Evolutionary conservation across 2,113 vertebrate species (phyloP), one percentile per base, ranked within the genome.

Genomic region (Patagioenas fasciata): DNA sequence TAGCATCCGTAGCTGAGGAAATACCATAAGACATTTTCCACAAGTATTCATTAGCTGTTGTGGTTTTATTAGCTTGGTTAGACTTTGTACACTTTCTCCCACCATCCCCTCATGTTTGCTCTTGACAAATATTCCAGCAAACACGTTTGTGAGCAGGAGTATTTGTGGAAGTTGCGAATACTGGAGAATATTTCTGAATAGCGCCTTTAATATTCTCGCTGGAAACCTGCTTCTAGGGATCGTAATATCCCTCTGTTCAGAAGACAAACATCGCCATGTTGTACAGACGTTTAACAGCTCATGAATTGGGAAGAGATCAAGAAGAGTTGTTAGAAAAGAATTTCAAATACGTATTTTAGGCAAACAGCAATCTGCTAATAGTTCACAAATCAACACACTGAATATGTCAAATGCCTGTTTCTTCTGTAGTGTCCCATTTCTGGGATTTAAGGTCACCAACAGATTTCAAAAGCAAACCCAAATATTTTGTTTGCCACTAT

Each of bases 271-370:
- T 57, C 0, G 0, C 40, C 0, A 1, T 93, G 82, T 96, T 38
- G 3, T 67, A 91, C 57, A 91, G 84, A 83, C 58, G 36, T 89
- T 85, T 88, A 88, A 60, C 85, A 96, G 80, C 65, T 51, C 12
- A 3, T 81, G 85, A 81, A 90, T 0, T 91, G 90, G 61, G 93
- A 92, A 94, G 48, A 94, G 72, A 93, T 93, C 82, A 95, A 84
- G 85, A 85, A 77, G 61, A 73, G 38, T 36, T 93, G 96, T 90
- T 66, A 84, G 80, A 84, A 93, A 92, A 93, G 25, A 91, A 89
- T 95, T 96, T 92, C 48, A 96, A 96, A 92, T 85, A 86, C 13
- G 2, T 93, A 87, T 81, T 97, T 93, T 90, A 95, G 71, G 69
- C 89, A 96, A 96, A 91, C 70, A 86, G 75, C 34, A 80, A 60